Evolutionary conservation across 2,888 invertebrate genomes (phyloP), one percentile per base, ranked within the genome.

Genomic region (Parochlus steinenii): DNA sequence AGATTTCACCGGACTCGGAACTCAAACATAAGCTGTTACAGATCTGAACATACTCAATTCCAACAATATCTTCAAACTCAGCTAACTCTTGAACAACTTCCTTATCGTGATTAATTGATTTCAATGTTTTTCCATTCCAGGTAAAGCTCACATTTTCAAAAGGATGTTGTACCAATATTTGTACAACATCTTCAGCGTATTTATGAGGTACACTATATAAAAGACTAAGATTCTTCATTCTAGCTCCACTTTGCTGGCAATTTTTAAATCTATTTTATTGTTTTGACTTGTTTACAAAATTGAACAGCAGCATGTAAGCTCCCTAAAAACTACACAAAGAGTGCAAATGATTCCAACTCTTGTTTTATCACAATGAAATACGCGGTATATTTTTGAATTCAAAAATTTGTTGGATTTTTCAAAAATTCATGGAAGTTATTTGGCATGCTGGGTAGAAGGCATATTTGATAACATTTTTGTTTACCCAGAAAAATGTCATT

Each of bases 1-100:
- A 17, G 18, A 56, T 50, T 28, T 51, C 49, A 1, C 53, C 59
- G 1, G 39, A 46, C 1, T 42, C 44, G 0, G 53, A 51, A 3
- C 56, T 58, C 24, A 56, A 40, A 38, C 57, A 58, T 11, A 59
- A 49, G 17, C 46, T 49, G 44, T 53, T 51, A 11, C 51, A 51
- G 22, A 58, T 36, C 10, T 50, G 49, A 7, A 58, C 38, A 39
- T 48, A 54, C 29, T 58, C 58, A 2, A 50, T 49, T 7, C 48
- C 46, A 2, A 56, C 50, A 10, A 53, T 46, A 14, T 45, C 41
- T 5, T 49, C 48, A n/a, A 26, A 19, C 1, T 26, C 27, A n/a
- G 15, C 35, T 6, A 40, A n/a, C 15, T 39, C 38, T 28, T 33
- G 17, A n/a, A 29, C 15, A 10, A 23, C 22, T 6, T 25, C 11